phyloP scores from a whole-genome alignment of 2,113 vertebrate genomes.

The Passer domesticus region DNA sequence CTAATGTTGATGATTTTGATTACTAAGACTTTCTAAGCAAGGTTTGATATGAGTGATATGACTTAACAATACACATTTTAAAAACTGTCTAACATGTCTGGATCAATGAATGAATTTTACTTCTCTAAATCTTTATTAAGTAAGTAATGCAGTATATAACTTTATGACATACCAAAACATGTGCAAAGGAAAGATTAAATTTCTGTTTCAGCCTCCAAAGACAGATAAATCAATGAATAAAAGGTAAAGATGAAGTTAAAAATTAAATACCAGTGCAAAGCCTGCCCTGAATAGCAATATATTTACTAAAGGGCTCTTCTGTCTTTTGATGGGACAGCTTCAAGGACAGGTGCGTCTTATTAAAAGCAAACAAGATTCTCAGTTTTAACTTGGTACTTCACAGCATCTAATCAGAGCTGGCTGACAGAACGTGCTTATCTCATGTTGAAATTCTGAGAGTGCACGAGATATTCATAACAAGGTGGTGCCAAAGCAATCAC shows the following conservation, averaged over 20 bases:
- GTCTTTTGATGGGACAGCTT: neutral
- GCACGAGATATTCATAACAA: neutral
- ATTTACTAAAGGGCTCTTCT: neutral
- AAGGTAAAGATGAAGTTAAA: neutral
- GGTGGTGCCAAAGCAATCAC: neutral
- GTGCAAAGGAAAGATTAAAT: neutral
- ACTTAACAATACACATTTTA: neutral
- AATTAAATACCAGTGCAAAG: neutral
- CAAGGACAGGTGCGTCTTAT: neutral
- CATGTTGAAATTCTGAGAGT: neutral
- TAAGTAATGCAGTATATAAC: neutral
- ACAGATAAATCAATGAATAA: neutral
- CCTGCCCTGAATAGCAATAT: neutral
- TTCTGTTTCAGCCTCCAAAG: neutral
- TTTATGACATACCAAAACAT: neutral
- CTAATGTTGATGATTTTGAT: neutral
- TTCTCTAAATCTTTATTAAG: neutral
- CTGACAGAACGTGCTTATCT: neutral
- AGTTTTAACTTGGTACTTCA: neutral
- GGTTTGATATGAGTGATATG: neutral
- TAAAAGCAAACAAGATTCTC: neutral
- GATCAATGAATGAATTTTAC: neutral
- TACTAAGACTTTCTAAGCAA: neutral
- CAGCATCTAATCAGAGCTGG: neutral
- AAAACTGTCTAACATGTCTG: neutral